Base-by-base conservation (phyloP, 2,113 vertebrate genomes). In the Pelvicachromis taeniatus region DNA sequence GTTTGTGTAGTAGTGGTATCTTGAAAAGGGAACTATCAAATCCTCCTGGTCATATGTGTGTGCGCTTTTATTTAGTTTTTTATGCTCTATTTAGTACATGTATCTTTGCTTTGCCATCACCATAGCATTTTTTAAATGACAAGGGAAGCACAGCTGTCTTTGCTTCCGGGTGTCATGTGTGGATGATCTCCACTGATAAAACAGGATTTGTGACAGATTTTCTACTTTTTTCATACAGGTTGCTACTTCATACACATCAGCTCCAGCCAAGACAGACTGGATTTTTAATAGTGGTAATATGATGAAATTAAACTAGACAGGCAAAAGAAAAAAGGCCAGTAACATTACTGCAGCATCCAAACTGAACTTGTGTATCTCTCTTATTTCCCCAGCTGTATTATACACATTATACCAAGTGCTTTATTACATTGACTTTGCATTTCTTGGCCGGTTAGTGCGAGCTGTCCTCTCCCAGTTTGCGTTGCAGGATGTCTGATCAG, bases 321-420 rank as follows among this genome's bases (percentile, higher is more conserved):
- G 3, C 50, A 13, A 31, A 87, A 35, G 21, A 70, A 17, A 26
- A 17, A 40, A 42, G 21, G 12, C 38, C 54, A 26, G 4, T 17
- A 16, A 58, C 19, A 53, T 77, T 68, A 6, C 29, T 2, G 1
- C 31, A 38, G 59, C 19, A 14, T 35, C 40, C 31, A 52, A 14
- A 68, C 54, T 83, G 3, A 80, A 81, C 33, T 65, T 40, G 10
- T 79, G 59, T 19, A 87, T 23, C 12, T 33, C 42, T 75, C 61
- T 75, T 8, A n/a, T 33, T 75, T 52, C 48, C 48, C 1, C 2
- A 75, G 26, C 17, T 75, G 70, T 75, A 75, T 75, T 52, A 77
- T 81, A 9, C 84, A 77, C 38, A 40, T 88, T 35, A 85, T 83
- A 86, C 87, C 56, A 90, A 90, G 90, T 91, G 89, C 91, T 89